Conservation (phyloP, 1,140 invertebrate species). For the Choristoneura fumiferana region DNA sequence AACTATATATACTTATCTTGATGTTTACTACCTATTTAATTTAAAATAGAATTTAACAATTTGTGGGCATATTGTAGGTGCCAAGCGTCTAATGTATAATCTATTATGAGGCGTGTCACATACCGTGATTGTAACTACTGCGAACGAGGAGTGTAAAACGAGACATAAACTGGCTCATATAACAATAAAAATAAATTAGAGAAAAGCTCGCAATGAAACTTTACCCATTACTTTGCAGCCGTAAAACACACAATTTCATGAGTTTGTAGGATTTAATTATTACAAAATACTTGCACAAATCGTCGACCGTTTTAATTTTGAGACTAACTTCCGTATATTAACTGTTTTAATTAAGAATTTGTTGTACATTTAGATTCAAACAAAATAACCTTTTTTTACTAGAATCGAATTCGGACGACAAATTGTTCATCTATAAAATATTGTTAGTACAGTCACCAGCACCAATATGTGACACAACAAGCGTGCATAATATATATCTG, state of each 20-base stretch:
- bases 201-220: slow-evolving; percentile 71
- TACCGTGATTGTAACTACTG: slow-evolving; percentile 46
- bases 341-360: too few relatives aligned
- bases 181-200: slow-evolving; percentile 75
- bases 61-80: neutral
- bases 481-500: too few relatives aligned
- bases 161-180: slow-evolving; percentile 63
- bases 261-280: slow-evolving; percentile 66
- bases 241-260: slow-evolving; percentile 60
- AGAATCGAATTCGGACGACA: too few relatives aligned
- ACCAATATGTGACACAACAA: too few relatives aligned
- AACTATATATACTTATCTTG: too few relatives aligned
- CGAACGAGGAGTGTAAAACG: slow-evolving; percentile 49
- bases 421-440: too few relatives aligned
- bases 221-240: slow-evolving; percentile 54
- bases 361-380: too few relatives aligned
- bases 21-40: too few relatives aligned
- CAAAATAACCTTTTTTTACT: too few relatives aligned
- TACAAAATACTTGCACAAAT: slow-evolving; percentile 51
- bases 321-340: too few relatives aligned
- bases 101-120: slow-evolving; percentile 16
- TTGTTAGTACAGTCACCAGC: too few relatives aligned
- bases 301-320: slow-evolving; percentile 20
- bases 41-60: too few relatives aligned
- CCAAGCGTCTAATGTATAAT: neutral